These are phyloP conservation scores for Urocitellus parryii DNA, from an alignment of 2,113 vertebrate genomes.

Conservation along the genomic window DNA sequence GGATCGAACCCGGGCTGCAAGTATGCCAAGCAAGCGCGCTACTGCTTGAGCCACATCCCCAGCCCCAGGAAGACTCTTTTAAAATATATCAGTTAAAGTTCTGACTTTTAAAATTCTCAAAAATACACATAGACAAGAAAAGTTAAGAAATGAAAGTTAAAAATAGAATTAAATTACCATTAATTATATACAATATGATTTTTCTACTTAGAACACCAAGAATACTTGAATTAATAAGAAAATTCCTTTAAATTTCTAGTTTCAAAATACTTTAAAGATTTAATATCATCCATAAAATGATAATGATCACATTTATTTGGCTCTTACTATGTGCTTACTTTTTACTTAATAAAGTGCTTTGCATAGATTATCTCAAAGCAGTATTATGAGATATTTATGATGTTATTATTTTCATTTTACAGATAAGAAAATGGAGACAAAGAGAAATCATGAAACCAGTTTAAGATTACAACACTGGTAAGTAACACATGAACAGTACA, in stretches of 20 bases:
- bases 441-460: background rate
- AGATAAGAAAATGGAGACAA: background rate
- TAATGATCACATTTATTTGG: background rate
- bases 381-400: background rate
- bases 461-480: background rate
- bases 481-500: background rate
- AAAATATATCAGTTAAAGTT: background rate
- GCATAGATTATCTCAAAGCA: background rate
- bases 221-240: background rate
- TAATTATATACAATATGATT: background rate
- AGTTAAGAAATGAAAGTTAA: background rate
- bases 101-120: background rate
- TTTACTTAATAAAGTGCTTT: background rate
- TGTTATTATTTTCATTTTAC: background rate
- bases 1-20: too few relatives aligned
- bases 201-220: background rate
- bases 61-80: background rate
- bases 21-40: too few relatives aligned
- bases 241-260: background rate
- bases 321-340: background rate
- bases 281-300: background rate
- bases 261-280: background rate
- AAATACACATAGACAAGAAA: background rate
- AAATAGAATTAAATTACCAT: background rate
- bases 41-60: too few relatives aligned